Conservation (phyloP, 2,888 invertebrate genomes). For the Drosophila pseudotalamancana region DNA sequence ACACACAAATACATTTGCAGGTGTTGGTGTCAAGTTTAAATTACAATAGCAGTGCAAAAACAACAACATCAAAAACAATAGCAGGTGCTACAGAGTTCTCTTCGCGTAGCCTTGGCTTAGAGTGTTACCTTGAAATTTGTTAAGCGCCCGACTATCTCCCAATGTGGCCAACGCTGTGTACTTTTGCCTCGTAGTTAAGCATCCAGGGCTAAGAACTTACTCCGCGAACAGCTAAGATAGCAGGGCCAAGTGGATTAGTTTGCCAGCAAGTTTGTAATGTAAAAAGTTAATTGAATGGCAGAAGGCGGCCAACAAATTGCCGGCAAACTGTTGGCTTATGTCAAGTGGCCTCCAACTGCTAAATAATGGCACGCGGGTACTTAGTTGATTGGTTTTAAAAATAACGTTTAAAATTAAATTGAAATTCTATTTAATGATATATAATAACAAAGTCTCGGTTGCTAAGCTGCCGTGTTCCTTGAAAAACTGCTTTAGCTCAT, state of each 20-base stretch:
- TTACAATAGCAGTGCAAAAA: conserved; percentile 24
- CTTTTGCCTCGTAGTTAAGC: not conserved
- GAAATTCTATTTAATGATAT: not conserved
- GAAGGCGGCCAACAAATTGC: conserved; percentile 24
- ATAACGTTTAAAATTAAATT: not conserved
- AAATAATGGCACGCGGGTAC: conserved; percentile 2
- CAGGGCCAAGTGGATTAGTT: conserved; percentile 36
- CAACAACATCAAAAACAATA: conserved; percentile 11
- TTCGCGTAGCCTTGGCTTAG: conserved; percentile 26
- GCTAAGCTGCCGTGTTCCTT: too few relatives aligned
- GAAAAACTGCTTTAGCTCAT: too few relatives aligned
- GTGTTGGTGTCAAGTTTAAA: conserved; percentile 32
- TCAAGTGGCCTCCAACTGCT: conserved; percentile 17
- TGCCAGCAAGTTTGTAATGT: conserved; percentile 20
- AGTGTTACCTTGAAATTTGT: conserved; percentile 58
- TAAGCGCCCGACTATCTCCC: conserved; percentile 15
- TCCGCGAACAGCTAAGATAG: conserved; percentile 12
- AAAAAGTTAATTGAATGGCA: conserved; percentile 31
- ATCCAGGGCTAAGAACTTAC: not conserved
- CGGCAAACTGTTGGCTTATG: conserved; percentile 5
- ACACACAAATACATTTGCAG: conserved; percentile 47
- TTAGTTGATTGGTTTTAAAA: not conserved
- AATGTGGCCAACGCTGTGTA: conserved; percentile 11
- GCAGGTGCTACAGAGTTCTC: conserved; percentile 7
- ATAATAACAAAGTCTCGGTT: not conserved